Evolutionary conservation across 1,140 invertebrate species (phyloP), one percentile per base, ranked within the genome.

Genomic region (Cydia pomonella): DNA sequence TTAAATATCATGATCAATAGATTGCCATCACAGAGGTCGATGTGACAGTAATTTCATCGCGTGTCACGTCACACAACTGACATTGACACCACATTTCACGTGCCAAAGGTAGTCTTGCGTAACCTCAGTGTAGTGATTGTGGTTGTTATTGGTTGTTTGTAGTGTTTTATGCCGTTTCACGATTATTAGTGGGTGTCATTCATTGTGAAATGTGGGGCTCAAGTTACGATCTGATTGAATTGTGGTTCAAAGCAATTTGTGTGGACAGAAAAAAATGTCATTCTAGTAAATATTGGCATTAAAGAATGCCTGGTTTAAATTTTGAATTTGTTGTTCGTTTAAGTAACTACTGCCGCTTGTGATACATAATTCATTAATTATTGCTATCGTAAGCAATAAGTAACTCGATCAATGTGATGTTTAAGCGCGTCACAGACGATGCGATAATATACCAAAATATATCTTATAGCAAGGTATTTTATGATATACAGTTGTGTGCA

Each of bases 61-160:
- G 9, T 21, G 64, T 69, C 64, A 69, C 64, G 64, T 29, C 64
- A 69, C 29, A 69, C 27, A 18, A 69, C 29, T 69, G 64, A 69
- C 64, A 69, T 69, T 69, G 64, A 69, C 64, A 69, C 64, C 64
- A 41, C 64, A 41, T 69, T 69, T 69, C n/a, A 69, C 63, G 27
- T 66, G 63, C 25, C 25, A 38, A 38, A 69, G 64, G 64, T 33
- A 69, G 25, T 18, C 16, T 69, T 69, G 18, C 64, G 64, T 33
- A 69, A 33, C 64, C 0, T 9, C 13, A 9, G 27, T 38, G 13
- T 27, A n/a, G 27, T 27, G 25, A 66, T 64, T 33, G 29, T 69
- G 21, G 53, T 41, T 66, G 13, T 66, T 69, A 69, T 69, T 29
- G 64, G 25, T 33, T 38, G 29, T 16, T 25, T 25, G 62, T 63